A percentile compares a stretch with the other conserved stretches of the same genome.
Evolutionary conservation across 2,113 vertebrate species (phyloP).

Genomic region (Pseudorasbora parva): DNA sequence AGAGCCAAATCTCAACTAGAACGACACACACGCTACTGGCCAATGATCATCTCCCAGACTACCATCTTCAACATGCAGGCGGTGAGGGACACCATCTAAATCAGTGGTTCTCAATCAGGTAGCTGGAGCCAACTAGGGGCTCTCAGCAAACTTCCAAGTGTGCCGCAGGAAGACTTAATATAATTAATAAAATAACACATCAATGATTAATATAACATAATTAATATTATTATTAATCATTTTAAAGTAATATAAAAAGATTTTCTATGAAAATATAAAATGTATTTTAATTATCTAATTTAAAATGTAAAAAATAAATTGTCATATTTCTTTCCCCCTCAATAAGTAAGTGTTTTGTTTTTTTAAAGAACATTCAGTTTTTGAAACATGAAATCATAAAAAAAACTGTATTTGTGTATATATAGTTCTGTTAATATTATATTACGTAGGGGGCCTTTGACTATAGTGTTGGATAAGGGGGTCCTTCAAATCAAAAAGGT

Average conservation of each 20-base stretch:
- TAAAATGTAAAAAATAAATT: not conserved
- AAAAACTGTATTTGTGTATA: no score
- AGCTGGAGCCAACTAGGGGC: not conserved
- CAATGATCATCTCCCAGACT: slow-evolving; percentile 99
- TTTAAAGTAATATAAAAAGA: not conserved
- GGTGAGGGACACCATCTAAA: slow-evolving; percentile 73
- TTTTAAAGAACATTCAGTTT: no score
- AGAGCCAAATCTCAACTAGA: slow-evolving; percentile 95
- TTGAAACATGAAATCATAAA: no score
- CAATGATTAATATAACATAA: no score
- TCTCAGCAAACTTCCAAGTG: not conserved
- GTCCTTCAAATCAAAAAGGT: no score
- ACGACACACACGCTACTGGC: slow-evolving; percentile 97
- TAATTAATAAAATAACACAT: no score
- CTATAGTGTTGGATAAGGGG: no score
- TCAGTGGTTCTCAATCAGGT: not conserved
- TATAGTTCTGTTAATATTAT: no score
- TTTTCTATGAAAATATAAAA: no score
- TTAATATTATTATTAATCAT: not conserved
- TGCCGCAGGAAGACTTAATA: not conserved
- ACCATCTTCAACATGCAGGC: slow-evolving; percentile 99
- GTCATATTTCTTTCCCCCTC: no score
- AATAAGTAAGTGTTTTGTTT: no score
- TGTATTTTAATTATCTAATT: not conserved
- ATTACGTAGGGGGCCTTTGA: no score